Evolutionary conservation across 2,888 invertebrate species (phyloP).

Genomic region (Orchestes rusci): DNA sequence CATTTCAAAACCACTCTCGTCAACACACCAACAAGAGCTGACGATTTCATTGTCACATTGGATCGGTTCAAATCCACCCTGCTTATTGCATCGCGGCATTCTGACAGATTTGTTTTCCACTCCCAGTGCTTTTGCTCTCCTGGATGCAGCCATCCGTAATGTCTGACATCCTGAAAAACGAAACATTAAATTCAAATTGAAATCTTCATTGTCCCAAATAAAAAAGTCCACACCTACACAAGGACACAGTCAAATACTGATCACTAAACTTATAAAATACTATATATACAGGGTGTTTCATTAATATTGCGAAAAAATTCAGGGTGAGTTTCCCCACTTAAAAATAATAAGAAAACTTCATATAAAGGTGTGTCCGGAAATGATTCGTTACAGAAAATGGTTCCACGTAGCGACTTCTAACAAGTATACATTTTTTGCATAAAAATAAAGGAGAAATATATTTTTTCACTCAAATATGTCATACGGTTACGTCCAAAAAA

Average conservation of each 20-base stretch:
- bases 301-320: background rate
- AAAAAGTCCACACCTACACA: no score
- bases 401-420: no score
- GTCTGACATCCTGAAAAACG: slow-evolving; percentile 56
- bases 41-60: slow-evolving; percentile 70
- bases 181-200: slow-evolving; percentile 1
- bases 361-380: no score
- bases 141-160: slow-evolving; percentile 53
- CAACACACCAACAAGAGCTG: slow-evolving; percentile 79
- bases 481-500: no score
- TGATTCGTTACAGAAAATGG: no score
- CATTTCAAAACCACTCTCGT: slow-evolving; percentile 69
- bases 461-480: no score
- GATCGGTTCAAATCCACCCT: slow-evolving; percentile 68
- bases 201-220: no score
- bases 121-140: slow-evolving; percentile 55
- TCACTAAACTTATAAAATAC: background rate
- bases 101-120: slow-evolving; percentile 46
- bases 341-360: background rate
- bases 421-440: no score
- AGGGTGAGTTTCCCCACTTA: background rate
- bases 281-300: background rate
- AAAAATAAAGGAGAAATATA: no score
- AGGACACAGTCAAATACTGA: no score
- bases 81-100: slow-evolving; percentile 64